A percentile compares a stretch with the other conserved stretches of the same genome.
Conservation (phyloP, 1,140 invertebrate genomes). For the Nephila pilipes region DNA sequence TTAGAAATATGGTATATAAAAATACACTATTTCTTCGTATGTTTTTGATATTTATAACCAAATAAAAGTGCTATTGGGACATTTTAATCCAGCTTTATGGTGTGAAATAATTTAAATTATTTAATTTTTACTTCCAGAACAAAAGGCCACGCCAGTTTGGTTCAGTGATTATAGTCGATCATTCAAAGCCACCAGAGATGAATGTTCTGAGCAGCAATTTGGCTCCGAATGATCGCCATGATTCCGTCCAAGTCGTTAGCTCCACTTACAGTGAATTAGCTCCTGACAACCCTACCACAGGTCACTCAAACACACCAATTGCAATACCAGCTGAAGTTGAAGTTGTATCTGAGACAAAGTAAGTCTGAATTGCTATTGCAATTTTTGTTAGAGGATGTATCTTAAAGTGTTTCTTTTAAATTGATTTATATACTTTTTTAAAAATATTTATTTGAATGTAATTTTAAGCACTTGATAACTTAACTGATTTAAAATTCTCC, state of each 20-base stretch:
- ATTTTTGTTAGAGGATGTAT: too few relatives aligned
- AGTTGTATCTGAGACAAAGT: conserved; percentile 85
- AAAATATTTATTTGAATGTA: background rate
- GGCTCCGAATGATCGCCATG: conserved; percentile 77
- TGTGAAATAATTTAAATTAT: background rate
- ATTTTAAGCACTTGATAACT: too few relatives aligned
- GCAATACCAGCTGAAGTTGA: conserved; percentile 95
- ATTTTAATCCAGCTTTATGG: too few relatives aligned
- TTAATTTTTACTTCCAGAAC: conserved; percentile 44
- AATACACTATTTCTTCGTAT: too few relatives aligned
- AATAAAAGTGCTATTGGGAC: too few relatives aligned
- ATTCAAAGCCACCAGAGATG: conserved; percentile 71
- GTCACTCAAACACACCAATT: conserved; percentile 97
- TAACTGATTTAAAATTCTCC: too few relatives aligned
- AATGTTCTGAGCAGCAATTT: conserved; percentile 72
- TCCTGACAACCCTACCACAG: conserved; percentile 96
- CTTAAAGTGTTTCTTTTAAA: background rate
- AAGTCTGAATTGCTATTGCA: conserved; percentile 74
- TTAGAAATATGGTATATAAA: too few relatives aligned
- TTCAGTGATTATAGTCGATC: conserved; percentile 75
- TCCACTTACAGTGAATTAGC: conserved; percentile 98
- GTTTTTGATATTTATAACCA: too few relatives aligned
- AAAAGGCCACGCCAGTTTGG: conserved; percentile 75
- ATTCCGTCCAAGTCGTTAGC: conserved; percentile 92
- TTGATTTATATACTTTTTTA: background rate